A percentile compares a stretch with the other conserved stretches of the same genome.
Conservation (phyloP, 2,888 invertebrate species). For the Mythimna lalbum region DNA sequence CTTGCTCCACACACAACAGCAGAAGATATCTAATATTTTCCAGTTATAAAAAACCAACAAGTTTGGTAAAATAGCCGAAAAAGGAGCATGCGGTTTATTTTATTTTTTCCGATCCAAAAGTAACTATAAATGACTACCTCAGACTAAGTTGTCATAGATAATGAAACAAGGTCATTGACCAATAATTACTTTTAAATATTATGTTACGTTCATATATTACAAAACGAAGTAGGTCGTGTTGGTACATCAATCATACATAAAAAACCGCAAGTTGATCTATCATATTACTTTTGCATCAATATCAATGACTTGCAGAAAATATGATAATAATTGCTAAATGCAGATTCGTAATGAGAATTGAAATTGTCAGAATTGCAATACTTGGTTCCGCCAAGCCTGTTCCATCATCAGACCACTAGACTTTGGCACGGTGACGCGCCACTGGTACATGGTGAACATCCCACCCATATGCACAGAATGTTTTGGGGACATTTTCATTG, state of each 20-base stretch:
- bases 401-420: no score
- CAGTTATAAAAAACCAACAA: background rate
- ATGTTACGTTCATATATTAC: background rate
- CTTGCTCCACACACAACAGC: no score
- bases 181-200: constrained; percentile 17
- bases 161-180: background rate
- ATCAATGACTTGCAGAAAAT: constrained; percentile 30
- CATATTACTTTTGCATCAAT: constrained; percentile 6
- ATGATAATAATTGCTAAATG: background rate
- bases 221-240: background rate
- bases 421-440: background rate
- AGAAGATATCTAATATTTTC: background rate
- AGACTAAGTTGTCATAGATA: background rate
- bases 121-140: no score
- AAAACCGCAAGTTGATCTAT: background rate
- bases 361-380: background rate
- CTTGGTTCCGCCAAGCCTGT: background rate
- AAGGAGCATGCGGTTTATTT: no score
- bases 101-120: no score
- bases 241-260: background rate
- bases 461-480: no score
- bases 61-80: no score
- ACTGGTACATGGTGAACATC: no score
- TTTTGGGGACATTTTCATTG: no score
- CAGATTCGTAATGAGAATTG: background rate